Evolutionary conservation across 2,797 vertebrate genomes (phyloP), one percentile per base, ranked within the genome.

Genomic region (Acanthopagrus latus): DNA sequence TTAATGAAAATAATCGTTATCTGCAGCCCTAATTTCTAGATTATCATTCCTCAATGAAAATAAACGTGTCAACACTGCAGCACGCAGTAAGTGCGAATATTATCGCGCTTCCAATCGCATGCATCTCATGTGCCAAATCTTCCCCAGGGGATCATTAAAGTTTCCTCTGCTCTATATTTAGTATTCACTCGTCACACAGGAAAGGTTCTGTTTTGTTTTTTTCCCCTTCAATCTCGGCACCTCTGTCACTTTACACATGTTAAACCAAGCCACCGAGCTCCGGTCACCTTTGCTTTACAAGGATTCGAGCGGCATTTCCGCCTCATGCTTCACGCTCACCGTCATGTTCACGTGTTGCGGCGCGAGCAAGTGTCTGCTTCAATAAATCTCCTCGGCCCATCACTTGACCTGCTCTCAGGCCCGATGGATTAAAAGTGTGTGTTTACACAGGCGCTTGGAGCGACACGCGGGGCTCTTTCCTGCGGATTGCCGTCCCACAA

Each of bases 371-470:
- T 54, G 68, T 62, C 58, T 60, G 64, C 52, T 25, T 0, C 67
- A 72, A 51, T 64, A 75, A 85, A 83, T 77, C 66, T 46, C 54
- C 41, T 20, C 6, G 18, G 74, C 74, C 78, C 76, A 80, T 78
- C 85, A 66, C 78, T 87, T 87, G 87, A 89, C 87, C 83, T 18
- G 76, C 77, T 85, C 86, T 64, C 51, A 13, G 75, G 60, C 71
- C 48, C 13, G 51, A 44, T 47, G 89, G 91, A 92, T 92, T 91
- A 90, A 75, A 78, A 73, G 66, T 29, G 17, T 82, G 84, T 88
- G 87, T 93, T 91, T 87, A 82, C 85, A 74, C 86, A 79, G 76
- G 77, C 71, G 65, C 80, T 80, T 77, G 64, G 76, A 89, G 62
- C 43, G 9, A 67, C 76, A 64, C 33, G 20, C 63, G 1, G 79